Percentiles rank a stretch among this genome's conserved stretches.
Conservation (phyloP, 2,888 invertebrate species). For the Meloe dianella region DNA sequence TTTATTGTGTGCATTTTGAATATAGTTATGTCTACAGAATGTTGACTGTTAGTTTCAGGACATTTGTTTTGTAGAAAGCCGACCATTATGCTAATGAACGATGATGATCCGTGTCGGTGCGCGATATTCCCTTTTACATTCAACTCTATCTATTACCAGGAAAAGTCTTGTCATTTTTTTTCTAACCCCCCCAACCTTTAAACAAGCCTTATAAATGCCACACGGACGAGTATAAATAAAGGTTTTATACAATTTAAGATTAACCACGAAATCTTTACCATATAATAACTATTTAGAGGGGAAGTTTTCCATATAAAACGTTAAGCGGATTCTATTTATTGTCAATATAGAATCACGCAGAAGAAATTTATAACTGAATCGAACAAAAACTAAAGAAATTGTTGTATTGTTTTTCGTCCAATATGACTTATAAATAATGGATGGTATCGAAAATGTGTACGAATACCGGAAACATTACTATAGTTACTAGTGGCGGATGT, state of each 20-base stretch:
- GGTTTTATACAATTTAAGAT: constrained; percentile 27
- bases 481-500: constrained; percentile 1
- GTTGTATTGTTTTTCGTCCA: neutral
- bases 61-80: constrained; percentile 42
- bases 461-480: neutral
- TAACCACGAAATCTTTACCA: constrained; percentile 26
- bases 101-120: constrained; percentile 50
- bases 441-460: neutral
- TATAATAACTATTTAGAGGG: neutral
- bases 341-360: neutral
- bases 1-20: constrained; percentile 29
- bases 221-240: constrained; percentile 31
- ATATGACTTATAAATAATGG: constrained; percentile 33
- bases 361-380: neutral
- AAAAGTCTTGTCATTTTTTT: constrained; percentile 47
- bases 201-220: constrained; percentile 44
- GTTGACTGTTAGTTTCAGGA: constrained; percentile 37
- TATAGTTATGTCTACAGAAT: constrained; percentile 27
- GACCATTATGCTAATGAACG: constrained; percentile 52
- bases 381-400: neutral
- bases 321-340: neutral
- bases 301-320: neutral
- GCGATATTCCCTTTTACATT: constrained; percentile 49
- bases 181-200: neutral
- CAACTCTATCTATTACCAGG: constrained; percentile 26